These are phyloP conservation scores for Prinia subflava DNA, from an alignment of 2,113 vertebrate genomes.

Conservation along the genomic window DNA sequence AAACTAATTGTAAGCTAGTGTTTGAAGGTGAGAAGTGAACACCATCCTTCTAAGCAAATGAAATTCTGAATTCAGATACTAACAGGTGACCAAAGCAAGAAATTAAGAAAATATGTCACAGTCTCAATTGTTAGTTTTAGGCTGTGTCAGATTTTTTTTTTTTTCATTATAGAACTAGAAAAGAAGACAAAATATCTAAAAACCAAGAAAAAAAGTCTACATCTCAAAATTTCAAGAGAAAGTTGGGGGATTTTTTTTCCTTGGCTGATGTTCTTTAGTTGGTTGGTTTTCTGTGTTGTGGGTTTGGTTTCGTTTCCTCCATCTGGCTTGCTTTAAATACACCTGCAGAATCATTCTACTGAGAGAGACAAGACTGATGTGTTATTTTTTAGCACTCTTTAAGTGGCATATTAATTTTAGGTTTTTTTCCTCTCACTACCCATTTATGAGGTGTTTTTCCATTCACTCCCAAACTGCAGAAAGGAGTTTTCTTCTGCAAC, in stretches of 20 bases:
- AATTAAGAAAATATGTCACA: neutral
- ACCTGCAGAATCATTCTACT: neutral
- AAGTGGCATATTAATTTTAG: neutral
- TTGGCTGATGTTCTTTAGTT: neutral
- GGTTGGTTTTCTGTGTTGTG: neutral
- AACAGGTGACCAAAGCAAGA: neutral
- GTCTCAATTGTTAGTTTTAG: neutral
- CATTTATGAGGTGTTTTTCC: neutral
- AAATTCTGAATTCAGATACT: neutral
- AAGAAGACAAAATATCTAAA: neutral
- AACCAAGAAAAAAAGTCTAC: neutral
- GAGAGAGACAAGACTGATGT: neutral
- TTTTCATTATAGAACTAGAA: neutral
- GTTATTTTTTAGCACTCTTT: neutral
- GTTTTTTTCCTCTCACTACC: neutral
- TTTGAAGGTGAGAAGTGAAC: neutral
- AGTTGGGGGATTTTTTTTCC: rapidly evolving
- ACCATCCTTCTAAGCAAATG: neutral
- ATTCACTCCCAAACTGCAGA: neutral
- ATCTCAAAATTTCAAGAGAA: neutral
- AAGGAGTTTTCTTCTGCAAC: neutral
- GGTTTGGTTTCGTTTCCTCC: neutral
- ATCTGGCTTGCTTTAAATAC: neutral
- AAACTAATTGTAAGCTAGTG: neutral
- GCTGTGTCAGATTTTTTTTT: neutral